Percentiles rank a stretch among this genome's conserved stretches.
Conservation (phyloP, 2,797 vertebrate genomes). For the Lacerta viridis region DNA sequence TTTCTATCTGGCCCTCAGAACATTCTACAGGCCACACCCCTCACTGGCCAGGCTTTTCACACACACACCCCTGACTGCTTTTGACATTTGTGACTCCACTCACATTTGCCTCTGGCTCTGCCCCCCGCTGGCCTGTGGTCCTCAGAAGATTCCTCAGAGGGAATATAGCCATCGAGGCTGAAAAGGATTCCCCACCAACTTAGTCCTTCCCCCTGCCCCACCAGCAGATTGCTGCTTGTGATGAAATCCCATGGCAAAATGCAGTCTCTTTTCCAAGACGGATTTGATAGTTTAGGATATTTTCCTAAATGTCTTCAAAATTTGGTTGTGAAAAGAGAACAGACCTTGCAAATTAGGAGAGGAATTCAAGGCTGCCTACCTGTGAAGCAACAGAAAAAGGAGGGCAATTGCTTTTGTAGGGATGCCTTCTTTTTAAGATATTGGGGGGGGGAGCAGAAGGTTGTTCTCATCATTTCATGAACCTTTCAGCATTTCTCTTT, state of each 20-base stretch:
- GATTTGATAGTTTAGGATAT: fast-evolving
- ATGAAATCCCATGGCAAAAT: neutral
- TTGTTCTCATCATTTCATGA: neutral
- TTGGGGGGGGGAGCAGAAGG: neutral
- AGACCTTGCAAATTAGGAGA: fast-evolving
- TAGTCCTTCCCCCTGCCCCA: too few species aligned
- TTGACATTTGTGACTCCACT: too few species aligned
- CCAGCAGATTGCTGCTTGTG: neutral
- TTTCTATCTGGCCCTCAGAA: too few species aligned
- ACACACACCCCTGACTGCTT: too few species aligned
- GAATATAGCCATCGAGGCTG: too few species aligned
- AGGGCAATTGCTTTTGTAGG: neutral
- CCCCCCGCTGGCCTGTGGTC: too few species aligned
- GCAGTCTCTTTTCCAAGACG: neutral
- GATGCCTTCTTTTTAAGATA: neutral
- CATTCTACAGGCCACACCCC: too few species aligned
- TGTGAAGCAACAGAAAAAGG: neutral
- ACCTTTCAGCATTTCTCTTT: neutral
- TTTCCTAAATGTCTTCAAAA: neutral
- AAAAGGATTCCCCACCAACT: too few species aligned
- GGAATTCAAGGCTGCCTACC: neutral
- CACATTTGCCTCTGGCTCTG: too few species aligned
- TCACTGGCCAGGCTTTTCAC: too few species aligned
- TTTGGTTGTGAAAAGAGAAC: neutral
- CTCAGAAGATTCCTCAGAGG: too few species aligned